Conservation (phyloP, 2,888 invertebrate genomes). For the Cataglyphis altisquamis region DNA sequence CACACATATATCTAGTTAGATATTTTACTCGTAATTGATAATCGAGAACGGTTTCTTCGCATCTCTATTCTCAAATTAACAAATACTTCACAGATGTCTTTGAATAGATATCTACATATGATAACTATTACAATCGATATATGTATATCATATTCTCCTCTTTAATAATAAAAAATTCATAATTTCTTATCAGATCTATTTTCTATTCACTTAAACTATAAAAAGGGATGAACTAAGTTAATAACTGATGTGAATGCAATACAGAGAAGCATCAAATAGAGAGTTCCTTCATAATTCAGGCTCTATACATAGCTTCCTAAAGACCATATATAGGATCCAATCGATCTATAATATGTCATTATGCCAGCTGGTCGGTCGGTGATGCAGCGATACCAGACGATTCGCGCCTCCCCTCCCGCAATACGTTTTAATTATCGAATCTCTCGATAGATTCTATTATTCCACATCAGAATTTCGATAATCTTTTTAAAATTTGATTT, state of each 20-base stretch:
- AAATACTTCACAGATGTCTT: background rate
- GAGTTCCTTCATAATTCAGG: conserved; percentile 34
- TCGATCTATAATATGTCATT: conserved; percentile 48
- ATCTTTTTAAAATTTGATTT: background rate
- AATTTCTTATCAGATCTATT: conserved; percentile 43
- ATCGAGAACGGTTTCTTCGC: background rate
- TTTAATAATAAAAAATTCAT: conserved; percentile 15
- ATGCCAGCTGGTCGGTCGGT: background rate
- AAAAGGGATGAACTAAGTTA: conserved; percentile 27
- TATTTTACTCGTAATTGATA: background rate
- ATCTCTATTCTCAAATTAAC: background rate
- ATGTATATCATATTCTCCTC: background rate
- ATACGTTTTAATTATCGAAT: background rate
- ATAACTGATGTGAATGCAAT: conserved; percentile 26
- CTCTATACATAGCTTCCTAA: conserved; percentile 29
- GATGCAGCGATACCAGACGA: background rate
- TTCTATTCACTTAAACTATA: conserved; percentile 4
- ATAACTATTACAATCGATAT: background rate
- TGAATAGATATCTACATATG: background rate
- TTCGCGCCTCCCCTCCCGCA: background rate
- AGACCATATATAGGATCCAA: conserved; percentile 8
- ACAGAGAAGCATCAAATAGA: background rate
- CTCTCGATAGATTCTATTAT: background rate
- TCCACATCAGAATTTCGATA: background rate
- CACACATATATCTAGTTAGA: background rate